Evolutionary conservation across 2,113 vertebrate species (phyloP), one percentile per base, ranked within the genome.

Genomic region (Tachysurus fulvidraco): DNA sequence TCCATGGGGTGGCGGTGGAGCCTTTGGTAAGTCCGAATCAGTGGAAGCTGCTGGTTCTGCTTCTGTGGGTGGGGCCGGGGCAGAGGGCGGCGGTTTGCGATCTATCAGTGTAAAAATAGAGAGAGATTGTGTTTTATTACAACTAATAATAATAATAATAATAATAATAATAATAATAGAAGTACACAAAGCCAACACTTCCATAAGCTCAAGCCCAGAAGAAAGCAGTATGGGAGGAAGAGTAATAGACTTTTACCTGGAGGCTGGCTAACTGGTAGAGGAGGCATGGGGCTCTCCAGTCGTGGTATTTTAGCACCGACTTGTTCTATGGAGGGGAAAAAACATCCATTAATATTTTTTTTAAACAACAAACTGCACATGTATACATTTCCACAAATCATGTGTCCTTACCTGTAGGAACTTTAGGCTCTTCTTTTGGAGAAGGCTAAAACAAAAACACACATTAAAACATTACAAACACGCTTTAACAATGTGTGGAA

Each of bases 351-450:
- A 54, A 44, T 30, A 65, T 44, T 44, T 28, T 64, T 10, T 64
- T 10, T 14, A 76, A 80, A 16, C 46, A 2, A 14, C 64, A 76
- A 4, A 82, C 30, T 30, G 0, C 0, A 77, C 6, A 25, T 69
- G 12, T 16, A 1, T 1, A 36, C 28, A 78, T 9, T 17, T n/a
- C 46, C 2, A 52, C 25, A 83, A 59, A 57, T 46, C 10, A 0
- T 52, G 9, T 0, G 54, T 54, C 65, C 89, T 95, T 94, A 99
- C 98, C 98, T 95, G 96, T 67, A 88, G 94, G 57, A 16, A 73
- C 86, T 90, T 99, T 99, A 79, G 93, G 94, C 93, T 99, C 98
- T 88, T 99, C 98, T 94, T 99, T 99, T 44, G 98, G 98, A 79
- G 98, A 98, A 11, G 96, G 91, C 97, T 99, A 91, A 17, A 76